Base-by-base conservation (phyloP, 2,888 invertebrate species). In the Nephrotoma appendiculata region DNA sequence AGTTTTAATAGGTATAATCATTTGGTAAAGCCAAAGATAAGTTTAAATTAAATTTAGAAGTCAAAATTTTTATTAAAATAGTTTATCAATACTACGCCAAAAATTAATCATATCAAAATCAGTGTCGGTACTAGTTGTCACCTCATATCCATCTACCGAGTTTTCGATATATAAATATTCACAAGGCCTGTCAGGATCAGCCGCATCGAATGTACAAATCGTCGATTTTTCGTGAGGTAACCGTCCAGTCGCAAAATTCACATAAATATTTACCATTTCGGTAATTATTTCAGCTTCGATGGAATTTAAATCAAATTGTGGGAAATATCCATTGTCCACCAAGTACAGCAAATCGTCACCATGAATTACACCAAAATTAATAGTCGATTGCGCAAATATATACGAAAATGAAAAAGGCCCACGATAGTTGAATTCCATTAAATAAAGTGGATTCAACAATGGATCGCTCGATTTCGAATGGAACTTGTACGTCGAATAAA, bases 381-480 rank as follows among this genome's bases (percentile, higher is more conserved):
- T 12, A 12, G 19, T 83, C 11, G 12, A 12, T 48, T 48, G 48
- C 1, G 83, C 11, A 83, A 9, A 41, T 5, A 41, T 41, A 6
- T 83, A 12, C 2, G 83, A 41, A 83, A 83, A 41, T 9, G 83
- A 83, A 41, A 41, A 41, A 41, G 41, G 41, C 5, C 83, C 83
- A 12, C 83, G 41, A 41, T 83, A 83, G 4, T 41, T 83, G n/a
- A 83, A 83, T 12, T 91, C 91, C 87, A 93, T 93, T 86, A 93
- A 88, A 89, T 91, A 93, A n/a, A 93, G 89, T 2, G 92, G 92
- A 87, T 89, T 89, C 42, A 90, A 90, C 0, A 88, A 86, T 0
- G 88, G 86, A 45, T 90, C 88, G 0, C 89, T 88, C 0, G 88
- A 88, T 44, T 87, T 71, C 0, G 90, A 87, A 86, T 90, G 90